These are phyloP conservation scores for Pseudorectes ferrugineus DNA, from an alignment of 2,113 vertebrate genomes.

Conservation along the genomic window DNA sequence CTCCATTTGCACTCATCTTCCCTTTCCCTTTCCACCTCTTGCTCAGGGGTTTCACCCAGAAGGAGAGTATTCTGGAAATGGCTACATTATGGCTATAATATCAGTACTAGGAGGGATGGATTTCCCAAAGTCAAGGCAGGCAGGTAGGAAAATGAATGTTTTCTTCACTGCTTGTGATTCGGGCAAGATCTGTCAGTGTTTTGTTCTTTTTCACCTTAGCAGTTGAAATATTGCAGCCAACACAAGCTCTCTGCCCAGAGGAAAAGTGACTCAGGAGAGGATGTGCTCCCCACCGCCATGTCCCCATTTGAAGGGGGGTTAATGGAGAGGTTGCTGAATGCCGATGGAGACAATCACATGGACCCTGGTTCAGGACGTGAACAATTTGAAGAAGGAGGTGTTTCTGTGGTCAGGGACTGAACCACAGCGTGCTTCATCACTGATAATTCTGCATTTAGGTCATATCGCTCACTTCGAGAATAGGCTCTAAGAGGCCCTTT, in stretches of 20 bases:
- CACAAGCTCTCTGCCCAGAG: background rate
- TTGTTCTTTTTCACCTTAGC: background rate
- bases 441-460: background rate
- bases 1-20: background rate
- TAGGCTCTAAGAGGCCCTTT: background rate
- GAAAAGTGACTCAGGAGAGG: background rate
- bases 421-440: background rate
- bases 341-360: background rate
- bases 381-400: background rate
- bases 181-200: background rate
- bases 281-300: accelerated
- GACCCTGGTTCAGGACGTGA: background rate
- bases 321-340: background rate
- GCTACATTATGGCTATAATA: background rate
- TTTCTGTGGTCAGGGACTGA: background rate
- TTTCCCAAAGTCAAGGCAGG: background rate
- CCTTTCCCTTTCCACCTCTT: background rate
- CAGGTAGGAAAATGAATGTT: background rate
- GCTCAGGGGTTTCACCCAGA: background rate
- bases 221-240: background rate
- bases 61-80: background rate
- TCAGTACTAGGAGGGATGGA: background rate
- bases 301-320: background rate
- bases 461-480: background rate
- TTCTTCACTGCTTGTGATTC: background rate